These are phyloP conservation scores for Nannoperca australis DNA, from an alignment of 2,797 vertebrate species.

Conservation along the genomic window DNA sequence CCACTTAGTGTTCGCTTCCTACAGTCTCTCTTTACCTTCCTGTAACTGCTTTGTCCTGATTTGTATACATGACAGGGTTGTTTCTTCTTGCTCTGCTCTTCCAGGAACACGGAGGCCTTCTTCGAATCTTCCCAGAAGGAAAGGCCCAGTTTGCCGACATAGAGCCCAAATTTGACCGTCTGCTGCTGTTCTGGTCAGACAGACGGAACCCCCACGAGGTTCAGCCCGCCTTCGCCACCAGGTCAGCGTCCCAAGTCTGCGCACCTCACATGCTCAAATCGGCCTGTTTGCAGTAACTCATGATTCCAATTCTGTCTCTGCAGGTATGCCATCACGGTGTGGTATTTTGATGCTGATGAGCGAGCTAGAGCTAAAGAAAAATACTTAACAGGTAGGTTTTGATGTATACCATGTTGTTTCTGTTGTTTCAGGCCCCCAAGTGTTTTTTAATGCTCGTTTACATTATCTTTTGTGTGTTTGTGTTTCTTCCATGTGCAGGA, in stretches of 20 bases:
- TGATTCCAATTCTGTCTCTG: conserved; percentile 51
- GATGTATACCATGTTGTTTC: background rate
- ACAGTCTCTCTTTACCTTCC: conserved; percentile 45
- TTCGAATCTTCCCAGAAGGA: conserved; percentile 98
- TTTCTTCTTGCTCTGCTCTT: conserved; percentile 48
- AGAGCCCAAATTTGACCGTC: conserved; percentile 97
- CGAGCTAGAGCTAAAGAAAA: conserved; percentile 98
- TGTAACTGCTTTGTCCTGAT: conserved; percentile 48
- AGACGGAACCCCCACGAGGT: conserved; percentile 99
- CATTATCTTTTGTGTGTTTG: conserved; percentile 7
- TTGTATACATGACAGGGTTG: conserved; percentile 45
- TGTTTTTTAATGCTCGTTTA: background rate
- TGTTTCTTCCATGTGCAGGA: conserved; percentile 65
- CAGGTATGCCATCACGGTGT: conserved; percentile 99
- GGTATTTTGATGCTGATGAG: conserved; percentile 99
- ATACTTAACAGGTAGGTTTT: conserved; percentile 92
- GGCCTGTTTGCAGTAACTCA: background rate
- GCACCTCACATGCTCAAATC: background rate
- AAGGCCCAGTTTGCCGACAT: conserved; percentile 98
- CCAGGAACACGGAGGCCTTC: conserved; percentile 93
- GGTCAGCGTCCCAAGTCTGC: conserved; percentile 80
- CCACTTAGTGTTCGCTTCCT: conserved; percentile 34
- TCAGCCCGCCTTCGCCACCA: conserved; percentile 95
- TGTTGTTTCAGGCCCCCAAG: background rate
- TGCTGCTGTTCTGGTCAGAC: conserved; percentile 99